Percentiles rank a stretch among this genome's conserved stretches.
Conservation (phyloP, 2,797 vertebrate species). For the Pantherophis alleghaniensis region DNA sequence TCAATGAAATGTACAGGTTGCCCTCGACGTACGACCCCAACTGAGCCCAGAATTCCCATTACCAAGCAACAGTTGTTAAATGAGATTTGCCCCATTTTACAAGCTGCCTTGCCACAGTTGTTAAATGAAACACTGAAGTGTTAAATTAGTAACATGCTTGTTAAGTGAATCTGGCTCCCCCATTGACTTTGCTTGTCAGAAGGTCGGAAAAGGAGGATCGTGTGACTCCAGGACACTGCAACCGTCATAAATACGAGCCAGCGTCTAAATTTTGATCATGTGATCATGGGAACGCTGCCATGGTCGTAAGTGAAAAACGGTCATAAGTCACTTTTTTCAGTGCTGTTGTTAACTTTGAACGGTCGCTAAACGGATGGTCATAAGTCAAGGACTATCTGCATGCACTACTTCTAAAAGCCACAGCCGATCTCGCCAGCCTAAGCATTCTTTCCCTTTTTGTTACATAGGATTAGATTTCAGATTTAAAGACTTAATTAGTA, state of each 20-base stretch:
- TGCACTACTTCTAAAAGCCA: not conserved
- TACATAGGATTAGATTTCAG: not conserved
- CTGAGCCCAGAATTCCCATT: not conserved
- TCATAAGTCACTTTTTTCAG: not conserved
- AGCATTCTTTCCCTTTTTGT: not conserved
- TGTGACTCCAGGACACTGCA: not conserved
- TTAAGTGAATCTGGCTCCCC: not conserved
- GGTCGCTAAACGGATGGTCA: no score
- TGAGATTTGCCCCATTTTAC: not conserved
- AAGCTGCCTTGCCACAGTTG: not conserved
- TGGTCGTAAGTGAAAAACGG: not conserved
- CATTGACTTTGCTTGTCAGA: not conserved
- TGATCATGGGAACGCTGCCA: not conserved
- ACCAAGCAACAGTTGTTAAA: not conserved
- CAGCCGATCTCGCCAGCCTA: not conserved
- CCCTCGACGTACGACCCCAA: not conserved
- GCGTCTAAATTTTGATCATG: not conserved
- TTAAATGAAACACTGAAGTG: no score
- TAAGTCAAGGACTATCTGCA: not conserved
- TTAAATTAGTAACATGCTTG: not conserved
- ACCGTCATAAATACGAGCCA: not conserved
- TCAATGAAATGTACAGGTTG: not conserved
- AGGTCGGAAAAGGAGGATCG: not conserved
- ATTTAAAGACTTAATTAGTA: not conserved
- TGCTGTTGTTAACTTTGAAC: no score